These are phyloP conservation scores for Hybognathus amarus DNA, from an alignment of 2,797 vertebrate species.

Conservation along the genomic window DNA sequence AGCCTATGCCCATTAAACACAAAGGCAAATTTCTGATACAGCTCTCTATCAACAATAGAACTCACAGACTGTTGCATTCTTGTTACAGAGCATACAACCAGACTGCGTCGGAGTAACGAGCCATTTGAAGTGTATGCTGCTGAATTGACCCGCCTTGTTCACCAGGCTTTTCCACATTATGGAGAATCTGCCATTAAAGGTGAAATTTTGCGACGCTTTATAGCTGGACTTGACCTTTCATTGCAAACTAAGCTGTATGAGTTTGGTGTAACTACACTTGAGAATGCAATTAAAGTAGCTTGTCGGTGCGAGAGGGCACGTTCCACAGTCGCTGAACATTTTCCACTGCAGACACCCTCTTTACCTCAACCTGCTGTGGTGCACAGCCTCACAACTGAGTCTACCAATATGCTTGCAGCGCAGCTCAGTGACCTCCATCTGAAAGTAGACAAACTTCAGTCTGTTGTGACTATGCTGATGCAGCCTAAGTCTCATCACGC, in stretches of 20 bases:
- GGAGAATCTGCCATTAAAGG: conserved; percentile 2
- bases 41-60: too few species aligned
- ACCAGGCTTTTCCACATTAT: conserved; percentile 20
- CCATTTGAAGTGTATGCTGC: conserved; percentile 22
- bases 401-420: not conserved
- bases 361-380: not conserved
- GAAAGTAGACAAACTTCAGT: not conserved
- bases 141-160: conserved; percentile 14
- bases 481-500: not conserved
- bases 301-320: conserved; percentile 5
- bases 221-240: conserved; percentile 9
- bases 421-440: not conserved
- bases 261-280: not conserved
- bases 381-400: not conserved
- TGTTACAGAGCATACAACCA: too few species aligned
- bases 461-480: too few species aligned
- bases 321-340: not conserved
- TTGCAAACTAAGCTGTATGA: conserved; percentile 19
- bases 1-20: too few species aligned
- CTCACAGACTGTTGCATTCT: too few species aligned
- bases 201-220: not conserved
- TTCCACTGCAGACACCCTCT: not conserved
- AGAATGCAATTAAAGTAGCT: conserved; percentile 4
- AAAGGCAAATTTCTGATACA: too few species aligned
- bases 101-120: not conserved